Evolutionary conservation across 2,888 invertebrate species (phyloP), one percentile per base, ranked within the genome.

Genomic region (Oasisia sp.): DNA sequence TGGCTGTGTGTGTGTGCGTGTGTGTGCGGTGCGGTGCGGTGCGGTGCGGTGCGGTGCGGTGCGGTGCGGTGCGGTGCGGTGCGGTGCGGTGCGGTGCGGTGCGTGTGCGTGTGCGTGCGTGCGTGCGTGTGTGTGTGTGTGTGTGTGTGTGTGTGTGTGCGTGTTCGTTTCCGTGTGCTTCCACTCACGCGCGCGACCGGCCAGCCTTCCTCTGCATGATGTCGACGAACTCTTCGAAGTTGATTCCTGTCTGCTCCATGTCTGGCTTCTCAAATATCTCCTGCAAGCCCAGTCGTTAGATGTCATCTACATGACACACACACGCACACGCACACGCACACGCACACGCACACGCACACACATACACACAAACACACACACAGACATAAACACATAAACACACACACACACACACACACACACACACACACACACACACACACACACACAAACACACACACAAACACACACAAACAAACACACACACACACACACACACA

Each of bases 201-300:
- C 91, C 91, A 19, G 50, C 44, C 56, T 91, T 91, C 91, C 56
- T 56, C 56, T 91, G 91, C 56, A 44, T 91, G 32, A 56, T 91
- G 45, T 32, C 56, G 45, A 91, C 91, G 91, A 91, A 91, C 32
- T 91, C 91, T 19, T 91, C 91, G 56, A 91, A 91, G 91, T 45
- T 91, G 50, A 91, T 56, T 27, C 91, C 91, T 45, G 44, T 91
- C 32, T 45, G 19, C 56, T 91, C 91, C 91, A 91, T 91, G 56
- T 91, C 91, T n/a, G 91, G 91, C 56, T 91, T 91, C 44, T 45
- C 44, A 45, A 91, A 91, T 50, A 91, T 45, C 50, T 91, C 56
- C 91, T 91, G 74, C n/a, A 7, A 74, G 74, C 74, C 14, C 27
- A 50, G 9, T 50, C 5, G 19, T 19, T 27, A 27, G 7, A 19